phyloP scores from a whole-genome alignment of 1,140 invertebrate species.

The Bicyclus anynana region DNA sequence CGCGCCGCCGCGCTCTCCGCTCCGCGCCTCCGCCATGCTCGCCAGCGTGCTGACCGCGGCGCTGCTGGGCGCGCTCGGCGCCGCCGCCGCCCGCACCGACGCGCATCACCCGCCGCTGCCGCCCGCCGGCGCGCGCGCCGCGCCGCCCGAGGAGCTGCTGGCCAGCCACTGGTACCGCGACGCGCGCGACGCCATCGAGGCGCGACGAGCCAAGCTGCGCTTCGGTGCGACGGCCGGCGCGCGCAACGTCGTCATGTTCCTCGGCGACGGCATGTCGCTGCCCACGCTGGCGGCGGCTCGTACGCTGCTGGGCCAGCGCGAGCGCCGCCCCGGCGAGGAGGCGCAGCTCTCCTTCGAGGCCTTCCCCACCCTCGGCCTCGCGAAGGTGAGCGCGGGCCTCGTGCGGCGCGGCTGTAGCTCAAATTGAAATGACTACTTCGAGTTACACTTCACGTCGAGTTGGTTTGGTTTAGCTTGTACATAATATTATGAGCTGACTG shows the following conservation, averaged over 20 bases:
- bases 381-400: constrained; percentile 78
- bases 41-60: background rate
- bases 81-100: background rate
- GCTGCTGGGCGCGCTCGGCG: background rate
- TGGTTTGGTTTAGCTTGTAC: too few relatives aligned
- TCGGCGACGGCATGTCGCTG: constrained; percentile 88
- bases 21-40: background rate
- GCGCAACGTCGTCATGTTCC: constrained; percentile 85
- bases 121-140: background rate
- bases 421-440: too few relatives aligned
- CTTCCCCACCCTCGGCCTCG: constrained; percentile 83
- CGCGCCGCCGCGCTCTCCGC: background rate
- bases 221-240: constrained; percentile 63
- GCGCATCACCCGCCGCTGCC: background rate
- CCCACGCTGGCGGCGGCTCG: constrained; percentile 83
- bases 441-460: too few relatives aligned
- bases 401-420: too few relatives aligned
- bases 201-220: background rate
- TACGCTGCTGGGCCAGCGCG: constrained; percentile 81
- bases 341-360: constrained; percentile 83
- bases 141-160: background rate
- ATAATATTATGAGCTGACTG: too few relatives aligned
- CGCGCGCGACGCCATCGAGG: background rate
- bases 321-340: constrained; percentile 80
- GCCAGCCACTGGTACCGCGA: background rate